Base-by-base conservation (phyloP, 1,140 invertebrate genomes). In the Drosophila gunungcola region DNA sequence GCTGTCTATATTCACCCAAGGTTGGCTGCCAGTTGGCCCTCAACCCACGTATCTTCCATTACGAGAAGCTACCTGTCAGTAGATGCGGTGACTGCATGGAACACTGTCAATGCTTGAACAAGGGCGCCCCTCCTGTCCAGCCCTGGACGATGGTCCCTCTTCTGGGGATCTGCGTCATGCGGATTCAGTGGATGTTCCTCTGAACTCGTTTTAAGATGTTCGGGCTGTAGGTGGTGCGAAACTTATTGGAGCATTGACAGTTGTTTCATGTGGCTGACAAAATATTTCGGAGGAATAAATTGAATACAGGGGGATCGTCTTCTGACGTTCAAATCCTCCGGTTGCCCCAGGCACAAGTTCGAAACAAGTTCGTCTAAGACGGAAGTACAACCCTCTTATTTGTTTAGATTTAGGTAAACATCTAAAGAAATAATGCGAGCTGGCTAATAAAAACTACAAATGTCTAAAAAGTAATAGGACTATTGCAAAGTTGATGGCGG, bases 341-440 rank as follows among this genome's bases (percentile, higher is more conserved):
- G 27, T 4, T 27, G 27, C 27, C 11, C 12, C 3, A 29, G 12
- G 25, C 29, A n/a, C n/a, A n/a, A n/a, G n/a, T n/a, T 29, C 6
- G 12, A 46, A 12, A 2, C 12, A 6, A 29, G 25, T 16, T 6
- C 1, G 4, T 10, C 21, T 12, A 3, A 12, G 43, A 4, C 5
- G 12, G 6, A 27, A 3, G 21, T 48, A 29, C 9, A 9, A 32
- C 0, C 32, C 27, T 7, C n/a, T 32, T 49, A 13, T 49, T 49
- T 27, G 25, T 6, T 27, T 9, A 29, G 45, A 4, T 46, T 27
- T 27, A 27, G 4, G 29, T 34, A 51, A 34, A 34, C 29, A 73
- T 60, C 68, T 78, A 78, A 74, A 70, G 74, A 83, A 78, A 78
- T 78, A 69, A 54, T 51, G 54, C 55, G 46, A 45, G 58, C 32